Percentiles rank a stretch among this genome's conserved stretches.
Conservation (phyloP, 2,888 invertebrate genomes). For the Aethes cnicana region DNA sequence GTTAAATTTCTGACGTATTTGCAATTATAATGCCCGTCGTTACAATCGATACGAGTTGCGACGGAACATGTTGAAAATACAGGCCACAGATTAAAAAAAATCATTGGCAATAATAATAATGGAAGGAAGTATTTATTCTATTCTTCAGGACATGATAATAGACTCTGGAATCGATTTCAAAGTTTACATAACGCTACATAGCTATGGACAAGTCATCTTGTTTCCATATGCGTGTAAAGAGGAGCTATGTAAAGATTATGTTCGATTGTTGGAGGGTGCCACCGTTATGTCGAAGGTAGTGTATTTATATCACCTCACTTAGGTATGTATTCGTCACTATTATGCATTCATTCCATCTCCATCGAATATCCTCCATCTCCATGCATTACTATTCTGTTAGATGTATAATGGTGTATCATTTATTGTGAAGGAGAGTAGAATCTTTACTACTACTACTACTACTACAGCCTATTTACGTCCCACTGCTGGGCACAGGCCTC, state of each 20-base stretch:
- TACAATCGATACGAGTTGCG: background rate
- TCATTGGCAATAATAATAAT: too few relatives aligned
- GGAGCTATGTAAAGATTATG: constrained; percentile 63
- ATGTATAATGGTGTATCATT: too few relatives aligned
- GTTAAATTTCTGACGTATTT: constrained; percentile 32
- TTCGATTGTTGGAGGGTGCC: constrained; percentile 66
- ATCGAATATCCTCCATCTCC: too few relatives aligned
- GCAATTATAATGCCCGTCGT: background rate
- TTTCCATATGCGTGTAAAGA: constrained; percentile 65
- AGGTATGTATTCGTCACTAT: too few relatives aligned
- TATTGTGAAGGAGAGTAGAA: too few relatives aligned
- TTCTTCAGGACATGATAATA: constrained; percentile 56
- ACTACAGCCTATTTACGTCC: too few relatives aligned
- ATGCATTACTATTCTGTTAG: too few relatives aligned
- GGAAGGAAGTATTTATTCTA: too few relatives aligned
- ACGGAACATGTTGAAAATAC: background rate
- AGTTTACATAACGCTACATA: constrained; percentile 70
- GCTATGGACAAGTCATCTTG: constrained; percentile 69
- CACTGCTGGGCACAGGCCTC: too few relatives aligned
- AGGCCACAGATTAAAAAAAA: too few relatives aligned
- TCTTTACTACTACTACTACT: too few relatives aligned
- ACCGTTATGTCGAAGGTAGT: constrained; percentile 69
- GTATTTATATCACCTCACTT: background rate
- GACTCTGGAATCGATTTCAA: constrained; percentile 59
- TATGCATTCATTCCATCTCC: too few relatives aligned